phyloP scores from a whole-genome alignment of 2,888 invertebrate genomes.

The Drosophila recens region DNA sequence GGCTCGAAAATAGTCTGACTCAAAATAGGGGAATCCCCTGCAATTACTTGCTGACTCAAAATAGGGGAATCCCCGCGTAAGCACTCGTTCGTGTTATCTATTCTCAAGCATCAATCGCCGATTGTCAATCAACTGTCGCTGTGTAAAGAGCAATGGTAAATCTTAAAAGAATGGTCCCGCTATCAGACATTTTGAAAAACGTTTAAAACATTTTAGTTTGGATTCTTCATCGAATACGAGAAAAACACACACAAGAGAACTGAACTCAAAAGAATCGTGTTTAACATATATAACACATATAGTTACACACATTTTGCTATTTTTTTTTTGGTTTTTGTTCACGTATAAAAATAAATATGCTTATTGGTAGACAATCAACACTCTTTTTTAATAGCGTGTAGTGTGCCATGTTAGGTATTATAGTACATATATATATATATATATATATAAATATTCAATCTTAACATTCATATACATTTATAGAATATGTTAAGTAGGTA shows the following conservation, averaged over 20 bases:
- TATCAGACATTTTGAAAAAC: constrained; percentile 86
- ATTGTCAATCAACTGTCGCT: constrained; percentile 1
- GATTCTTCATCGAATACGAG: constrained; percentile 67
- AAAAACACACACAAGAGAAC: constrained; percentile 61
- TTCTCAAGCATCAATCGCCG: background rate
- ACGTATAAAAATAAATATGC: constrained; percentile 78
- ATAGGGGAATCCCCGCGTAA: too few relatives aligned
- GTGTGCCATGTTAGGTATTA: constrained; percentile 36
- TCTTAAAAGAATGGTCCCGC: constrained; percentile 86
- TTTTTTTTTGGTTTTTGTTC: constrained; percentile 27
- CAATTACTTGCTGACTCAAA: too few relatives aligned
- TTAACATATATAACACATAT: constrained; percentile 56
- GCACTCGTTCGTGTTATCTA: background rate
- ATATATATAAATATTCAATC: constrained; percentile 41
- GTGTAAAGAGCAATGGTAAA: constrained; percentile 85
- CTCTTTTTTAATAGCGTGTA: constrained; percentile 15
- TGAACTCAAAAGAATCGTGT: constrained; percentile 55
- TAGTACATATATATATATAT: constrained; percentile 34
- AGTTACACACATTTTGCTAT: constrained; percentile 25
- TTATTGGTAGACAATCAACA: constrained; percentile 52
- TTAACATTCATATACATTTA: constrained; percentile 39
- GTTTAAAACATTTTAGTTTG: constrained; percentile 82
- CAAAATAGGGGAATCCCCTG: background rate
- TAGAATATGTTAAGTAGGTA: constrained; percentile 59
- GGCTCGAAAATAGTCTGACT: background rate